phyloP scores from a whole-genome alignment of 1,140 invertebrate genomes.

The Drosophila ironensis region DNA sequence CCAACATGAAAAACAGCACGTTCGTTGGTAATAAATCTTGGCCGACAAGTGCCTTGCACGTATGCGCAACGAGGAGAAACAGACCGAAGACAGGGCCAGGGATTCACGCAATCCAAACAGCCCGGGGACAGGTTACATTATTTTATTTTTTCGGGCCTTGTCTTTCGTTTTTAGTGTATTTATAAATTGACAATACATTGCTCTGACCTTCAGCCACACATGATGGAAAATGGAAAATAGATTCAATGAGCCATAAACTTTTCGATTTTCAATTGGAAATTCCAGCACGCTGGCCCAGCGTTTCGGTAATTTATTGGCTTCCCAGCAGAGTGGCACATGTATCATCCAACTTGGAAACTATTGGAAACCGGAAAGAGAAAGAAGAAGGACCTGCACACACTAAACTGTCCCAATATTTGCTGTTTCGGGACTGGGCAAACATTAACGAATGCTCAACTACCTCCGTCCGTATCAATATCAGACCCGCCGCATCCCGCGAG shows the following conservation, averaged over 20 bases:
- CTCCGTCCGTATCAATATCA: constrained; percentile 42
- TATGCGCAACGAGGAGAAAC: constrained; percentile 35
- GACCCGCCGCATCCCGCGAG: constrained; percentile 2
- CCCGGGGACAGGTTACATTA: constrained; percentile 36
- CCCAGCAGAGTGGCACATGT: constrained; percentile 13
- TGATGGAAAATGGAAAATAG: constrained; percentile 25
- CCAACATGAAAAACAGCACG: constrained; percentile 61
- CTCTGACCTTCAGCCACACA: constrained; percentile 35
- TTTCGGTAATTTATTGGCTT: constrained; percentile 56
- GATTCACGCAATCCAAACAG: constrained; percentile 18
- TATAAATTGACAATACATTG: constrained; percentile 21
- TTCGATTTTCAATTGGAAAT: constrained; percentile 40
- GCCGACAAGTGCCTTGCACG: constrained; percentile 53
- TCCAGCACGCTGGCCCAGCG: neutral
- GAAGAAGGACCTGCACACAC: neutral
- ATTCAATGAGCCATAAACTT: constrained; percentile 34
- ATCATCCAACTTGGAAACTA: neutral
- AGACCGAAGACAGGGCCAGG: constrained; percentile 5
- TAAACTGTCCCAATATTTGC: constrained; percentile 54
- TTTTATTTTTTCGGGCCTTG: too few relatives aligned
- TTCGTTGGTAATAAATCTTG: constrained; percentile 62
- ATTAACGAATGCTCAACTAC: constrained; percentile 51
- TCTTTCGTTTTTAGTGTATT: constrained; percentile 15
- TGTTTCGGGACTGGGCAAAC: constrained; percentile 38
- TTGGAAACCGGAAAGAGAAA: neutral